These are phyloP conservation scores for Eupeodes corollae DNA, from an alignment of 1,140 invertebrate species.

Conservation along the genomic window DNA sequence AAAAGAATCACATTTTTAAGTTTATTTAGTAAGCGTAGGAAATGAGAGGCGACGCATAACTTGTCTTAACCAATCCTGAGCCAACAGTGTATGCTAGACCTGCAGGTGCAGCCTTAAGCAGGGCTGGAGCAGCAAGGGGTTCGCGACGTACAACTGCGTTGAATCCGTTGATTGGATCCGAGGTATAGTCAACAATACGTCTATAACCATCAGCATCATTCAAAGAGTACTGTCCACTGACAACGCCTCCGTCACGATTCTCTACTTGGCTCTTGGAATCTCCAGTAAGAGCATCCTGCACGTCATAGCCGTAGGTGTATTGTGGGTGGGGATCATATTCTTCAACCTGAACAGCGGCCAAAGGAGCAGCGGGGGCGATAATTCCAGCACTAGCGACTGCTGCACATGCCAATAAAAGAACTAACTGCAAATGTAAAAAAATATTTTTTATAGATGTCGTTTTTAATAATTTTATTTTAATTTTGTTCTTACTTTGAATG, in stretches of 20 bases:
- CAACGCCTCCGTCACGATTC: slow-evolving; percentile 40
- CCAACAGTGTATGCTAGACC: not conserved
- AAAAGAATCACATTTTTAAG: too few species aligned
- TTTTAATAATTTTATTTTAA: too few species aligned
- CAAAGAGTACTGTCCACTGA: slow-evolving; percentile 18
- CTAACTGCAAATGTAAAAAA: too few species aligned
- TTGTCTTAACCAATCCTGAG: too few species aligned
- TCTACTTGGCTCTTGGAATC: slow-evolving; percentile 42
- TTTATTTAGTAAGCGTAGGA: too few species aligned
- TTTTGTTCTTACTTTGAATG: too few species aligned
- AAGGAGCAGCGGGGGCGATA: slow-evolving; percentile 10
- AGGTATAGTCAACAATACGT: slow-evolving; percentile 19
- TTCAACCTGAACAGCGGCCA: not conserved
- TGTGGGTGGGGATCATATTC: slow-evolving; percentile 22
- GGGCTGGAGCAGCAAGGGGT: slow-evolving; percentile 4
- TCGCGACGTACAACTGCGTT: slow-evolving; percentile 18
- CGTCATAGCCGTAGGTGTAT: slow-evolving; percentile 33
- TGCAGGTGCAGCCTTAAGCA: slow-evolving; percentile 6
- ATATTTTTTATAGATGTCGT: too few species aligned
- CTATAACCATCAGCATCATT: slow-evolving; percentile 12
- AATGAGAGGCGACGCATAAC: too few species aligned
- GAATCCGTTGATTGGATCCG: slow-evolving; percentile 16
- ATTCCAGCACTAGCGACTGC: not conserved
- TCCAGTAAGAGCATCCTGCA: slow-evolving; percentile 40
- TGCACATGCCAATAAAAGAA: too few species aligned